Conservation (phyloP, 2,888 invertebrate species). For the Dicyrtoma fusca region DNA sequence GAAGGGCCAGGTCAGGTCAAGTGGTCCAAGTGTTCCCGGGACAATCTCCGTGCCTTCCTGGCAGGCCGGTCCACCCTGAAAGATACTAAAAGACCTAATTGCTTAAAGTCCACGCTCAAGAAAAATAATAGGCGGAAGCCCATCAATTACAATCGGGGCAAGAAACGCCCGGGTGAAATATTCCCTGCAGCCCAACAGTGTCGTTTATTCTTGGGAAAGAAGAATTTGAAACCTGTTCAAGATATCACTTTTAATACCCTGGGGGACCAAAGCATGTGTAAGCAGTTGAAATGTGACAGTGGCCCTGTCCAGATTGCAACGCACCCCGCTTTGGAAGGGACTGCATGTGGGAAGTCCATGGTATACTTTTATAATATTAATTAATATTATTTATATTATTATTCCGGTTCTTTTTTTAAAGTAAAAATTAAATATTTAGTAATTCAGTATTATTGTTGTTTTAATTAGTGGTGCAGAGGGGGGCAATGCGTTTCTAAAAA, state of each 20-base stretch:
- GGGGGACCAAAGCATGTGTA: constrained; percentile 32
- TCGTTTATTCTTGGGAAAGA: constrained; percentile 9
- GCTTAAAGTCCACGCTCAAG: constrained; percentile 35
- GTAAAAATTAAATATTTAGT: no score
- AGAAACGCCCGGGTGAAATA: constrained; percentile 38
- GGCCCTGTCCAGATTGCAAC: not conserved
- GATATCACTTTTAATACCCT: constrained; percentile 1
- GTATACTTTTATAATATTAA: no score
- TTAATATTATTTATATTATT: no score
- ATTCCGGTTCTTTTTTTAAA: no score
- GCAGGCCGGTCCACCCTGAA: constrained; percentile 9
- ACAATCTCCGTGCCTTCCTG: constrained; percentile 38
- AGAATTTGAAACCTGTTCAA: constrained; percentile 16
- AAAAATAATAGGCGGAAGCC: constrained; percentile 15
- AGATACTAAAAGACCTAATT: not conserved
- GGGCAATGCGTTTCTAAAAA: no score
- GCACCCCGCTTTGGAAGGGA: constrained; percentile 44
- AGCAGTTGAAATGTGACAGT: constrained; percentile 27
- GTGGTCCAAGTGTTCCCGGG: constrained; percentile 42
- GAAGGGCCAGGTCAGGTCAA: constrained; percentile 37
- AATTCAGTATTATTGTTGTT: no score
- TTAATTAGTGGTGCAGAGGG: no score
- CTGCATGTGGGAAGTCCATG: constrained; percentile 29
- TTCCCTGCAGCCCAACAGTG: constrained; percentile 38
- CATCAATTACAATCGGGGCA: constrained; percentile 25